Evolutionary conservation across 1,140 invertebrate genomes (phyloP).

Genomic region (Gryllus bimaculatus): DNA sequence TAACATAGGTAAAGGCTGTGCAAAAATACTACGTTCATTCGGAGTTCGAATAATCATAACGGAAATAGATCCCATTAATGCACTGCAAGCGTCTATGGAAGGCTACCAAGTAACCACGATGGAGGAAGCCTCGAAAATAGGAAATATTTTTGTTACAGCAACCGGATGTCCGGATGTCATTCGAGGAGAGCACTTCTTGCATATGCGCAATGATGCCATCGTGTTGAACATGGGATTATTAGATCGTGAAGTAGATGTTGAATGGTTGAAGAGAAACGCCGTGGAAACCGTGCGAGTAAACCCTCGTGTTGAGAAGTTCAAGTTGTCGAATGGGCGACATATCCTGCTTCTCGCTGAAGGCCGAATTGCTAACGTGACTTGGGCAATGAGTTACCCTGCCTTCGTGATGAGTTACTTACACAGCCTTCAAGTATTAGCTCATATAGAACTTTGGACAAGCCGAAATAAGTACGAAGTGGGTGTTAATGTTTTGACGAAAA

Average conservation of each 20-base stretch:
- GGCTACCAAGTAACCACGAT: conserved; percentile 35
- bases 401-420: no score
- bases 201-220: conserved; percentile 94
- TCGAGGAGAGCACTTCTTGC: conserved; percentile 70
- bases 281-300: conserved; percentile 96
- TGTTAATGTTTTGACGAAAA: no score
- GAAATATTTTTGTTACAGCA: conserved; percentile 16
- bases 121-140: conserved; percentile 14
- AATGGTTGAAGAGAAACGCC: conserved; percentile 94
- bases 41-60: conserved; percentile 58
- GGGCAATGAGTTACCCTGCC: neutral
- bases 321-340: conserved; percentile 77
- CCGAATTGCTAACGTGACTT: conserved; percentile 28
- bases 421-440: neutral
- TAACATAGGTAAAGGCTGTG: conserved; percentile 64
- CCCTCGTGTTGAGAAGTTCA: conserved; percentile 93
- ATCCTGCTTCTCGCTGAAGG: conserved; percentile 86
- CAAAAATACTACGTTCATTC: conserved; percentile 53
- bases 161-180: conserved; percentile 94
- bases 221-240: conserved; percentile 99
- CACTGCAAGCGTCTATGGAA: conserved; percentile 65
- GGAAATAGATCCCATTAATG: conserved; percentile 66
- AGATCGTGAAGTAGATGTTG: conserved; percentile 92
- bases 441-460: no score
- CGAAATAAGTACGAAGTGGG: no score